Evolutionary conservation across 2,888 invertebrate genomes (phyloP), one percentile per base, ranked within the genome.

Genomic region (Galerucella nymphaeae): DNA sequence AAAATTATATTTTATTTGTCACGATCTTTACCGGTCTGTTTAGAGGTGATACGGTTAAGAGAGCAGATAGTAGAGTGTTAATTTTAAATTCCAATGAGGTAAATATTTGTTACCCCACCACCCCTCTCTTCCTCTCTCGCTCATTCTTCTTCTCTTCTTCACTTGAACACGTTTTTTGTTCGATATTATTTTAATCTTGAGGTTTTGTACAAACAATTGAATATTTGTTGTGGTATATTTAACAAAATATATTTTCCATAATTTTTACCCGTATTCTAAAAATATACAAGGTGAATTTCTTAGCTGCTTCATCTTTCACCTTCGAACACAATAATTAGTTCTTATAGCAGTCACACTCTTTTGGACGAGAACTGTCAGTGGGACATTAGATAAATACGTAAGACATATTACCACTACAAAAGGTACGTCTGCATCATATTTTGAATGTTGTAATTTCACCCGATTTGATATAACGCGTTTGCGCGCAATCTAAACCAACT

Each of bases 91-190:
- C 80, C 78, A 79, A 75, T 78, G 73, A 76, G 78, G 78, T 81
- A 79, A 79, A 80, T 82, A 82, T 81, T 30, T 78, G 75, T 72
- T 72, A 75, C 81, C 82, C 82, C 82, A 80, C 81, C 64, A 74
- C 58, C 45, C 57, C 70, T 45, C 11, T 14, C 45, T 13, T 42
- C 6, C 42, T 45, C 30, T 5, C 8, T 30, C 30, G 8, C 30
- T 45, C 45, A 4, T 2, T 18, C 16, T 53, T 10, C 10, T 16
- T 18, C 63, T 65, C 58, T 67, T 75, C 59, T 38, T 61, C 71
- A 62, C 72, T 74, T 75, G 66, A 63, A 61, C 64, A 73, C 58
- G 62, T 61, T 16, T 53, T 70, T 72, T 72, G 73, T 75, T 68
- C 53, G 18, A 53, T 18, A 18, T n/a, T 53, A 53, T 16, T 53